Conservation (phyloP, 2,797 vertebrate genomes). For the Semaprochilodus insignis region DNA sequence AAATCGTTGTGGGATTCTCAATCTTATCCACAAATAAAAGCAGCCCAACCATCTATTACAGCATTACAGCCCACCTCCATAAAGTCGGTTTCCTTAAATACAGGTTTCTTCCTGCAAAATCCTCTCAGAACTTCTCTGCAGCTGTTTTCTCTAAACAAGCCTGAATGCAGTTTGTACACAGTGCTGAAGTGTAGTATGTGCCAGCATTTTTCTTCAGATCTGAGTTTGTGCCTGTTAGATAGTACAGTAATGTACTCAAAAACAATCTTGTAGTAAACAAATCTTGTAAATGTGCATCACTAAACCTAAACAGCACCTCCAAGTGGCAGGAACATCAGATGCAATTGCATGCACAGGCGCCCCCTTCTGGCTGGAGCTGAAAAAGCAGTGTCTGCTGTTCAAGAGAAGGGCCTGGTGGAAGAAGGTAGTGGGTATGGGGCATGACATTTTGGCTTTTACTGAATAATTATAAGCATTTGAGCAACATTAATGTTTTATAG, state of each 20-base stretch:
- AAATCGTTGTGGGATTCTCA: slow-evolving; percentile 62
- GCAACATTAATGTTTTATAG: no score
- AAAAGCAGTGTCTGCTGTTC: slow-evolving; percentile 58
- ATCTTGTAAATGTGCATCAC: neutral
- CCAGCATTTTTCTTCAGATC: no score
- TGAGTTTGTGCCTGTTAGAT: neutral
- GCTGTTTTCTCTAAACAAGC: no score
- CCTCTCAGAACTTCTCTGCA: no score
- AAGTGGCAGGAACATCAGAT: slow-evolving; percentile 63
- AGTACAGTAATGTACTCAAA: neutral
- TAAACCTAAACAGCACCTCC: slow-evolving; percentile 66
- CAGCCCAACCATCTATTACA: neutral
- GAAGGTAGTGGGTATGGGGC: no score
- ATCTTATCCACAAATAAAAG: slow-evolving; percentile 53
- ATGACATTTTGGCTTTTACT: no score
- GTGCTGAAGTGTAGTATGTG: no score
- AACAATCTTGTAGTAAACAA: neutral
- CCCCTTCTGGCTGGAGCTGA: slow-evolving; percentile 55
- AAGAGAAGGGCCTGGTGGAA: no score
- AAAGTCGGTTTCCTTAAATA: neutral
- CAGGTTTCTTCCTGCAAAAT: no score
- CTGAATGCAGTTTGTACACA: no score
- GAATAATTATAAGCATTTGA: no score
- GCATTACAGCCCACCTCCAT: neutral
- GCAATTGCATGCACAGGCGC: slow-evolving; percentile 60